Conservation (phyloP, 1,140 invertebrate genomes). For the Drosophila varians region DNA sequence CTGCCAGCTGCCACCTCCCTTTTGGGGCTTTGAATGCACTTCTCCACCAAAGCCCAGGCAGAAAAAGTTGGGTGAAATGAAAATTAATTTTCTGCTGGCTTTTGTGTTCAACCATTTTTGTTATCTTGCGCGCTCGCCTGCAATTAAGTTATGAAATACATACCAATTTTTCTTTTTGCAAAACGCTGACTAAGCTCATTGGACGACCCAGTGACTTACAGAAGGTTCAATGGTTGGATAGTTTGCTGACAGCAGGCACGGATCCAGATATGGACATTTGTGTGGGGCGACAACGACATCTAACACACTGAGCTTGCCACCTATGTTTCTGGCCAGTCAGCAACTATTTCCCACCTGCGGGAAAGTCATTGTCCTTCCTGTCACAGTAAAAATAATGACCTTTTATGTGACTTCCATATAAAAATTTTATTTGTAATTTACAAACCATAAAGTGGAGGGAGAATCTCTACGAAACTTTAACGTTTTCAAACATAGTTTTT, state of each 20-base stretch:
- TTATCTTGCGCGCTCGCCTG: constrained; percentile 44
- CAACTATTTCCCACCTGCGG: constrained; percentile 25
- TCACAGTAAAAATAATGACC: constrained; percentile 4
- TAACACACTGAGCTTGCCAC: constrained; percentile 23
- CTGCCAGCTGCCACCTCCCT: constrained; percentile 20
- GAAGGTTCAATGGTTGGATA: neutral
- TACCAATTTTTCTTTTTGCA: constrained; percentile 10
- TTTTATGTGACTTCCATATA: neutral
- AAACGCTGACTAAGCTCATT: constrained; percentile 70
- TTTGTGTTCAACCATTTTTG: constrained; percentile 31
- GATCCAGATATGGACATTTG: constrained; percentile 33
- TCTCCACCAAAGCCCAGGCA: constrained; percentile 3
- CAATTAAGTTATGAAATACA: constrained; percentile 75
- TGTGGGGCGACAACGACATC: constrained; percentile 13
- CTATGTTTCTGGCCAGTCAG: constrained; percentile 46
- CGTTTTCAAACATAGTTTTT: neutral
- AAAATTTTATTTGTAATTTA: neutral
- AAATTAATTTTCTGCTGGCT: constrained; percentile 46
- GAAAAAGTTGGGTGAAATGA: constrained; percentile 28
- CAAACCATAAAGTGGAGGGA: neutral
- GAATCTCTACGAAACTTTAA: no score
- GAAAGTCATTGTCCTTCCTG: constrained; percentile 16
- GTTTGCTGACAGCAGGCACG: neutral
- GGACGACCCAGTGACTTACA: constrained; percentile 48
- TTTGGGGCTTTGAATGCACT: constrained; percentile 20